A percentile compares a stretch with the other conserved stretches of the same genome.
Conservation (phyloP, 2,888 invertebrate species). For the Atrina japonica region DNA sequence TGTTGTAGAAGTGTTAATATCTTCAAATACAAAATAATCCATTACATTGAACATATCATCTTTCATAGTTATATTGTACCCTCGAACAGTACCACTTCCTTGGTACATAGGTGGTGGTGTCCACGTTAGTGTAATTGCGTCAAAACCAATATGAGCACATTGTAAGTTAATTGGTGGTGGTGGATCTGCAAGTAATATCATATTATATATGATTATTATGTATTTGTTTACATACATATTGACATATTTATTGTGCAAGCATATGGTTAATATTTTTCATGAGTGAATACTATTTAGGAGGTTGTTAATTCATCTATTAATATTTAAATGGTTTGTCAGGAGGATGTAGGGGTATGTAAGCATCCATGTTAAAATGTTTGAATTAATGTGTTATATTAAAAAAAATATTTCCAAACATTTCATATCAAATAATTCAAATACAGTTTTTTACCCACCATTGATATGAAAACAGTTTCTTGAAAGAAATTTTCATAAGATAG, state of each 20-base stretch:
- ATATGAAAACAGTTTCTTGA: too few relatives aligned
- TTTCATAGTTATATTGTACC: slow-evolving; percentile 31
- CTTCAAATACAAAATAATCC: slow-evolving; percentile 22
- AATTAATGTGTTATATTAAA: too few relatives aligned
- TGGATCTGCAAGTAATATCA: slow-evolving; percentile 21
- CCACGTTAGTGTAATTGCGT: slow-evolving; percentile 25
- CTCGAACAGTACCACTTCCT: slow-evolving; percentile 38
- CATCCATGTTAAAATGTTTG: too few relatives aligned
- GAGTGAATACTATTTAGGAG: too few relatives aligned
- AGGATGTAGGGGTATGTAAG: too few relatives aligned
- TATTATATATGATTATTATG: background rate
- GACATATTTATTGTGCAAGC: background rate
- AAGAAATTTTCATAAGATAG: too few relatives aligned
- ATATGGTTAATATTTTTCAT: too few relatives aligned
- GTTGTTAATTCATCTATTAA: too few relatives aligned
- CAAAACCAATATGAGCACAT: slow-evolving; percentile 11
- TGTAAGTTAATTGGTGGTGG: slow-evolving; percentile 17
- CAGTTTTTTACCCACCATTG: too few relatives aligned
- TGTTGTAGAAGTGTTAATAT: slow-evolving; percentile 5
- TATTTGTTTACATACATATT: background rate
- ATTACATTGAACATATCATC: slow-evolving; percentile 26
- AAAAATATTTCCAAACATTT: too few relatives aligned
- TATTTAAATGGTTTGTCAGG: too few relatives aligned
- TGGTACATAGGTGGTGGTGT: slow-evolving; percentile 14
- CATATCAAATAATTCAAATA: too few relatives aligned